These are phyloP conservation scores for Cladorhizidae sp. DNA, from an alignment of 37 sponge, comb jelly and placozoan genomes.

Conservation along the genomic window DNA sequence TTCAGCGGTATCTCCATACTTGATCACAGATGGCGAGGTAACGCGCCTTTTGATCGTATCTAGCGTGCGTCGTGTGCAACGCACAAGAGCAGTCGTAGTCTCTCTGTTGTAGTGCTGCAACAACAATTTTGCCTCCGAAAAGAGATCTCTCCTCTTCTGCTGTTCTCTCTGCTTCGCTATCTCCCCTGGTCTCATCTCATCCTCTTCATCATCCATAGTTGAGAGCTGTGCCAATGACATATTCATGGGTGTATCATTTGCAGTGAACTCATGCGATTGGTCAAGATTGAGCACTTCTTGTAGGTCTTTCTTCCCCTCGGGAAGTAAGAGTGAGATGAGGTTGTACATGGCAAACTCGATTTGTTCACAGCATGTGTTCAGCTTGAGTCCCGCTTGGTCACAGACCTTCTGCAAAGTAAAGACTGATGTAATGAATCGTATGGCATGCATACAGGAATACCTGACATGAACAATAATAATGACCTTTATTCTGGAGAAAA, in stretches of 20 bases:
- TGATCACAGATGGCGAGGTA: constrained; percentile 57
- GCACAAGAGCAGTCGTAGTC: constrained; percentile 75
- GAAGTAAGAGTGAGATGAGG: constrained; percentile 55
- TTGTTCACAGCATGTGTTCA: constrained; percentile 57
- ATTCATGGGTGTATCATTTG: not conserved
- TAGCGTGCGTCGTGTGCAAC: constrained; percentile 67
- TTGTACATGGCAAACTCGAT: constrained; percentile 74
- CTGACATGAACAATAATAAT: too few species aligned
- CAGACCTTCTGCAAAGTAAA: constrained; percentile 26
- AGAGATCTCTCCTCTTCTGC: constrained; percentile 46
- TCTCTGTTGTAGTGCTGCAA: constrained; percentile 63
- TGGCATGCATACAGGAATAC: too few species aligned
- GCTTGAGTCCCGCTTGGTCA: constrained; percentile 26
- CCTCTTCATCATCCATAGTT: constrained; percentile 19
- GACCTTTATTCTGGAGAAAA: constrained; percentile 18
- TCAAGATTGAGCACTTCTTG: not conserved
- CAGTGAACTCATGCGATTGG: not conserved
- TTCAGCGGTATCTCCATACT: constrained; percentile 53
- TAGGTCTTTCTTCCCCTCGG: not conserved
- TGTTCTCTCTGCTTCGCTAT: constrained; percentile 18
- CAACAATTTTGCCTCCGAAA: constrained; percentile 67
- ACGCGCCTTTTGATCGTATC: constrained; percentile 78
- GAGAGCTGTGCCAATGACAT: not conserved
- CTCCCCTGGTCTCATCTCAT: constrained; percentile 45
- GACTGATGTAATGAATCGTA: not conserved